A percentile compares a stretch with the other conserved stretches of the same genome.
These are phyloP conservation scores for Hippocampus comes DNA, from an alignment of 2,113 vertebrate genomes.

Conservation along the genomic window DNA sequence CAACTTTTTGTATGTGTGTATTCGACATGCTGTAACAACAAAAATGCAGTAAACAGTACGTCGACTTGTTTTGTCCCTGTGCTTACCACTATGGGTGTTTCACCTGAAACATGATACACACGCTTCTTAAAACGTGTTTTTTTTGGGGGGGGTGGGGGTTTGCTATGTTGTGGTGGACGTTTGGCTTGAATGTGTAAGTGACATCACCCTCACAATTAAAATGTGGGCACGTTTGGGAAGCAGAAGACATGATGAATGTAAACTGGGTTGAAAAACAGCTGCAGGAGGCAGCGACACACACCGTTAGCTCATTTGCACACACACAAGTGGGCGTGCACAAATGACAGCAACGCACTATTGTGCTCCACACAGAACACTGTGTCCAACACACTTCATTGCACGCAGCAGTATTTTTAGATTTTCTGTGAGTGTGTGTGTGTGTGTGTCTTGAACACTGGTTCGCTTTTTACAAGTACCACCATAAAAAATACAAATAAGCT, in stretches of 20 bases:
- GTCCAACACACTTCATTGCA: background rate
- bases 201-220: background rate
- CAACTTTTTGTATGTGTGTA: background rate
- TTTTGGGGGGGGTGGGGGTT: no score
- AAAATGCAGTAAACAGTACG: no score
- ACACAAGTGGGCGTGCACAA: background rate
- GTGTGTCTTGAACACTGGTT: background rate
- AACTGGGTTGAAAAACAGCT: constrained; percentile 2
- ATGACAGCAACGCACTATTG: background rate
- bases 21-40: no score
- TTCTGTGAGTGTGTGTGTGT: background rate
- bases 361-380: background rate
- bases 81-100: background rate
- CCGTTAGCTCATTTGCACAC: background rate
- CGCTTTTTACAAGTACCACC: background rate
- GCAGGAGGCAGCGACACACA: background rate
- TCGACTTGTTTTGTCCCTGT: background rate
- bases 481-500: background rate
- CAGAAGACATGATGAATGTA: background rate
- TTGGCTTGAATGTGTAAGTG: background rate
- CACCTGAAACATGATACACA: background rate
- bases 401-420: background rate
- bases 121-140: background rate
- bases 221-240: background rate
- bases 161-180: background rate